Evolutionary conservation across 2,888 invertebrate genomes (phyloP), one percentile per base, ranked within the genome.

Genomic region (Synergus umbraculus): DNA sequence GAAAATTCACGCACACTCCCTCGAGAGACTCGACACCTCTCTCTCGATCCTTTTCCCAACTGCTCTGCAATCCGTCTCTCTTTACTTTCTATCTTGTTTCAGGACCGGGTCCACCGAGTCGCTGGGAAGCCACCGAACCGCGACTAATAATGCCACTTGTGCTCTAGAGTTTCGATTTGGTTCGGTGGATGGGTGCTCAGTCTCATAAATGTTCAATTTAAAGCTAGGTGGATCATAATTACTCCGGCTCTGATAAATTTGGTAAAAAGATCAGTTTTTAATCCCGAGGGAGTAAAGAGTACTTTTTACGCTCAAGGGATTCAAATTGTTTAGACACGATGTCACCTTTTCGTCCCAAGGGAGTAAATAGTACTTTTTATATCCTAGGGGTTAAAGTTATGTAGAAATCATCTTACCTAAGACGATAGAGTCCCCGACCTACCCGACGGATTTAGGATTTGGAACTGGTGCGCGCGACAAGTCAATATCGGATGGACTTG

Each of bases 141-240:
- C 83, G 83, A 87, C 86, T 86, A 87, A 46, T 67, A 46, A 87
- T 87, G 86, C 82, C 87, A 88, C 88, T 88, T 84, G 81, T 86
- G 80, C 84, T 88, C 85, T 87, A 86, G 44, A 18, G 63, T 15
- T 29, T 37, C 54, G 76, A 54, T 54, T 13, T 66, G 43, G 66
- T 76, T 54, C 49, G 54, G 12, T 63, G 29, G 12, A 13, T 12
- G 29, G 29, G 63, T 4, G 22, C 60, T 60, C 10, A 12, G 22
- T 29, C 63, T 63, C 8, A 5, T 63, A 29, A 63, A 18, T 63
- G 63, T 29, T 63, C 13, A 12, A 29, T 5, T 63, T 22, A 63
- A 29, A 5, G 22, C 13, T 5, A 12, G 12, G 22, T n/a, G 54
- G n/a, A n/a, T 58, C 58, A 58, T 58, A 58, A 58, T 58, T 58